A percentile compares a stretch with the other conserved stretches of the same genome.
Evolutionary conservation across 2,797 vertebrate species (phyloP).

Genomic region (Pagetopsis macropterus): DNA sequence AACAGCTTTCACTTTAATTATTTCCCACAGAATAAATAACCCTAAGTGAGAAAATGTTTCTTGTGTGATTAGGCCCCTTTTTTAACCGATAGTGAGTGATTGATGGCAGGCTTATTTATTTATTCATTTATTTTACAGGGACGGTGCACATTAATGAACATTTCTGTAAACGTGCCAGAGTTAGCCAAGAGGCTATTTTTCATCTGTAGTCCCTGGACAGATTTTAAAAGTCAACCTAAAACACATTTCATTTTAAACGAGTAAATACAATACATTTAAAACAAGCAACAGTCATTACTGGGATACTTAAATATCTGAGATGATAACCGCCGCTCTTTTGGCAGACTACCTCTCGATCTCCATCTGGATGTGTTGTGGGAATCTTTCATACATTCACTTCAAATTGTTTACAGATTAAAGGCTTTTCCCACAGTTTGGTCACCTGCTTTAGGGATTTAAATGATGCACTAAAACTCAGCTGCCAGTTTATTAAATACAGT

Average conservation of each 20-base stretch:
- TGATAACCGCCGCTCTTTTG: constrained; percentile 42
- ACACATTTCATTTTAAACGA: too few species aligned
- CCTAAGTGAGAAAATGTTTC: constrained; percentile 12
- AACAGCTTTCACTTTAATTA: constrained; percentile 9
- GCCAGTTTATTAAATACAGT: constrained; percentile 1
- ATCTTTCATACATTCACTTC: constrained; percentile 30
- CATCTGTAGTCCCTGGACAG: too few species aligned
- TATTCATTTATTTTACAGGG: too few species aligned
- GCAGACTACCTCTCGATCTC: constrained; percentile 28
- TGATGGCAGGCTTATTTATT: constrained; percentile 20
- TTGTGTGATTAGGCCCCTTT: constrained; percentile 25
- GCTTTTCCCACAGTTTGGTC: constrained; percentile 25
- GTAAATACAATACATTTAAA: too few species aligned
- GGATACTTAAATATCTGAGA: not conserved
- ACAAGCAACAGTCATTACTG: too few species aligned
- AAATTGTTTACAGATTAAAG: constrained; percentile 50
- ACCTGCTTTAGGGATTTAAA: constrained; percentile 34
- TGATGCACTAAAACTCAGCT: constrained; percentile 3
- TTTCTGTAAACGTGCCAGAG: too few species aligned
- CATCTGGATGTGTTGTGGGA: constrained; percentile 48
- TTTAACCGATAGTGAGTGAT: constrained; percentile 31
- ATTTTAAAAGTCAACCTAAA: too few species aligned
- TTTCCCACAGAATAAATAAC: constrained; percentile 22
- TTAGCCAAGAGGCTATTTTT: too few species aligned
- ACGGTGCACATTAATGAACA: too few species aligned